Percentiles rank a stretch among this genome's conserved stretches.
Evolutionary conservation across 2,113 vertebrate genomes (phyloP).

Genomic region (Scolopax mira): DNA sequence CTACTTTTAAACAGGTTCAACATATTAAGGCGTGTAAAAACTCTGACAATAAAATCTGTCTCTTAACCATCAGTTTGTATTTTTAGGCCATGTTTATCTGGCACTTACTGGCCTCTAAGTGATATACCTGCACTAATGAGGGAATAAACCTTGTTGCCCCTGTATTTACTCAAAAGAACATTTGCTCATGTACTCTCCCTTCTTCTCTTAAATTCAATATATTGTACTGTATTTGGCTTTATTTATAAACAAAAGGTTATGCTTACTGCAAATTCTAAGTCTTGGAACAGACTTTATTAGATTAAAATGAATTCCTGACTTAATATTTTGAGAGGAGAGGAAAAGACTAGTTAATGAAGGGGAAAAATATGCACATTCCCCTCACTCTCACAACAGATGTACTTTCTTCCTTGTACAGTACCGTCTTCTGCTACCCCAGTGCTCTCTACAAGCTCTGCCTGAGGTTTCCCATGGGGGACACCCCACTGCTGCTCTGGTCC

Average conservation of each 20-base stretch:
- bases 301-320: constrained; percentile 68
- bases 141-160: background rate
- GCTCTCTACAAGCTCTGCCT: background rate
- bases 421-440: fast-evolving
- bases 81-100: background rate
- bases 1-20: background rate
- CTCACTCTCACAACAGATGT: background rate
- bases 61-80: background rate
- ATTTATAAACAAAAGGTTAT: constrained; percentile 55
- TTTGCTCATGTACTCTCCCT: background rate
- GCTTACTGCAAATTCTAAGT: constrained; percentile 45
- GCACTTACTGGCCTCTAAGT: background rate
- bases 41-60: background rate
- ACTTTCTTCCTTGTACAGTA: background rate
- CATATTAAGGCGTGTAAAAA: background rate
- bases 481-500: fast-evolving
- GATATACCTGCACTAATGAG: background rate
- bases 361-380: background rate
- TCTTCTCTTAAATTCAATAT: background rate
- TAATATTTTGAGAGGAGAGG: constrained; percentile 16
- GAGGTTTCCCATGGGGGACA: fast-evolving
- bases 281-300: constrained; percentile 52
- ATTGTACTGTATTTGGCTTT: background rate
- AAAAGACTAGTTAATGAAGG: constrained; percentile 20
- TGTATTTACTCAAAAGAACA: background rate